Conservation (phyloP, 2,113 vertebrate species). For the Ceyx cyanopectus region DNA sequence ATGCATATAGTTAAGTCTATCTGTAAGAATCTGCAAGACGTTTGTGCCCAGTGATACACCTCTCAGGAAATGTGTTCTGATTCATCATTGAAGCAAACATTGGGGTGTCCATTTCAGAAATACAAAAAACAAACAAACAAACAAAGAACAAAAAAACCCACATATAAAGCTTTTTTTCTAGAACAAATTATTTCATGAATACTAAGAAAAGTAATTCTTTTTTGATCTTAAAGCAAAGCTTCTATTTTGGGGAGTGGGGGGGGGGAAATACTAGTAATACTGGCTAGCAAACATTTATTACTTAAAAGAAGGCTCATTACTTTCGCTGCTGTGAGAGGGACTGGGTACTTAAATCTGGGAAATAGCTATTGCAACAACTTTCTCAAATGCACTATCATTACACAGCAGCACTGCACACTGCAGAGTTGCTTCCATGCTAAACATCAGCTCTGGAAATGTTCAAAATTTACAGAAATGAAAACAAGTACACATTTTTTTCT, state of each 20-base stretch:
- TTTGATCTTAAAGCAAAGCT: not conserved
- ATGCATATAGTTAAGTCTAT: not conserved
- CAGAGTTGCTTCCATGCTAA: not conserved
- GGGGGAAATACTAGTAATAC: not conserved
- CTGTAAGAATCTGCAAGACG: not conserved
- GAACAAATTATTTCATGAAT: not conserved
- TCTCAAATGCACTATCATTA: slow-evolving; percentile 12
- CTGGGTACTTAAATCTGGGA: not conserved
- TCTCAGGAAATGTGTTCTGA: not conserved
- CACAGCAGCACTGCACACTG: not conserved
- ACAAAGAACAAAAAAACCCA: too few relatives aligned
- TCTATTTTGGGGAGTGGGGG: not conserved
- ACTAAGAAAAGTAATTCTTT: not conserved
- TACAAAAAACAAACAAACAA: not conserved
- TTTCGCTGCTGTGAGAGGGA: not conserved
- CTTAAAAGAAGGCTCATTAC: not conserved
- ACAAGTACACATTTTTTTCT: not conserved
- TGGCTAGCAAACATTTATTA: not conserved
- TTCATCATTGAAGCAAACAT: not conserved
- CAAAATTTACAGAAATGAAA: not conserved
- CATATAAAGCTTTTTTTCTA: not conserved
- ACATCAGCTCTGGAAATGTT: not conserved
- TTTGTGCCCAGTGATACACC: not conserved
- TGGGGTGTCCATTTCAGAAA: not conserved
- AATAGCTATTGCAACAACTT: not conserved